phyloP scores from a whole-genome alignment of 1,140 invertebrate genomes.

The Zaprionus tsacasi region DNA sequence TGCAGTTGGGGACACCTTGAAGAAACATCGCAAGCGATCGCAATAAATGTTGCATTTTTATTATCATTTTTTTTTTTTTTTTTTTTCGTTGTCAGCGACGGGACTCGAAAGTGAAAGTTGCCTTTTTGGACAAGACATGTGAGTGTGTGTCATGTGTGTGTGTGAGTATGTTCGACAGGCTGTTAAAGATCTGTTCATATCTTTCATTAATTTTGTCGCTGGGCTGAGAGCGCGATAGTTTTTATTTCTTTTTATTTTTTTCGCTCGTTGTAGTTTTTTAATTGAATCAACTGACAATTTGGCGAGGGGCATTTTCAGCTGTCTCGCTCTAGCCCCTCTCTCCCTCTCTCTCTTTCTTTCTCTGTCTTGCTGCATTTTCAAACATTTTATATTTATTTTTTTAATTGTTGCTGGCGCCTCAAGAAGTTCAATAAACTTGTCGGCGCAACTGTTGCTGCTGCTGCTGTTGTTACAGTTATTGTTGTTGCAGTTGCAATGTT shows the following conservation, averaged over 20 bases:
- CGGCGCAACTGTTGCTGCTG: constrained; percentile 11
- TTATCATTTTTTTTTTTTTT: constrained; percentile 62
- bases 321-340: not conserved
- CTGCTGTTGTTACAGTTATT: not conserved
- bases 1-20: constrained; percentile 34
- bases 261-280: constrained; percentile 40
- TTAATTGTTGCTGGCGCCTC: constrained; percentile 76
- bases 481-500: constrained; percentile 48
- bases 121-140: constrained; percentile 46
- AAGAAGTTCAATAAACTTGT: constrained; percentile 74
- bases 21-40: constrained; percentile 27
- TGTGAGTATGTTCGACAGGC: constrained; percentile 16
- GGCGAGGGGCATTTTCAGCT: constrained; percentile 42
- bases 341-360: not conserved
- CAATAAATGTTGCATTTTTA: constrained; percentile 80
- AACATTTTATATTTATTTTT: constrained; percentile 68
- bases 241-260: constrained; percentile 15
- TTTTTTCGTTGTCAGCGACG: constrained; percentile 47
- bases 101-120: constrained; percentile 77
- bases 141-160: not conserved
- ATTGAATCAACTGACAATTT: constrained; percentile 74
- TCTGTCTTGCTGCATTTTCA: constrained; percentile 19
- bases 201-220: constrained; percentile 54
- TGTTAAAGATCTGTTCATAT: constrained; percentile 52
- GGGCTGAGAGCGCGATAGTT: constrained; percentile 29